Evolutionary conservation across 2,888 invertebrate species (phyloP).

Genomic region (Drosophila affinis): DNA sequence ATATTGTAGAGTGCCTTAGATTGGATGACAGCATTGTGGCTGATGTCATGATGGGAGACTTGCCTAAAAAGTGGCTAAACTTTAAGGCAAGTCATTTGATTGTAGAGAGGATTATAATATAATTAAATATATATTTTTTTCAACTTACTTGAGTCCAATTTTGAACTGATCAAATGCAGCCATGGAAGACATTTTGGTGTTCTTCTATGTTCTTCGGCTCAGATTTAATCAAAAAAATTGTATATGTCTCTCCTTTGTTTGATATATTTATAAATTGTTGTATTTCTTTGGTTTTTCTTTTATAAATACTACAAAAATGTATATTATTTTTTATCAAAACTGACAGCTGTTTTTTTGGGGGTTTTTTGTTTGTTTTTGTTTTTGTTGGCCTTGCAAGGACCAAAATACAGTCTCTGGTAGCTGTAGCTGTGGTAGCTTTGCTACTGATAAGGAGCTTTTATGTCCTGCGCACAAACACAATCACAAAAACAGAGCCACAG

Average conservation of each 20-base stretch:
- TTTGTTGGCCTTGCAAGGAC: slow-evolving; percentile 59
- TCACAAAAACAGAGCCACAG: slow-evolving; percentile 22
- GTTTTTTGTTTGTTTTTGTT: not conserved
- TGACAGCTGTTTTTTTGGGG: slow-evolving; percentile 54
- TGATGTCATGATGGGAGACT: slow-evolving; percentile 39
- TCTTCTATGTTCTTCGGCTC: slow-evolving; percentile 18
- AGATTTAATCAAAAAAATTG: slow-evolving; percentile 16
- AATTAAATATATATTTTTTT: not conserved
- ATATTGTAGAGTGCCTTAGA: slow-evolving; percentile 25
- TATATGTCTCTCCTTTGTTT: not conserved
- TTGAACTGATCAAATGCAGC: slow-evolving; percentile 82
- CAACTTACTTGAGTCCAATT: slow-evolving; percentile 82
- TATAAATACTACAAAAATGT: slow-evolving; percentile 32
- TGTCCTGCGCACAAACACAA: slow-evolving; percentile 64
- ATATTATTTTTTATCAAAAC: slow-evolving; percentile 8
- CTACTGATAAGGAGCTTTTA: slow-evolving; percentile 26
- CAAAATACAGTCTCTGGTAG: slow-evolving; percentile 15
- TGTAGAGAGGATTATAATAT: not conserved
- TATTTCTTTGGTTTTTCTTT: not conserved
- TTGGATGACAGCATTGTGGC: slow-evolving; percentile 44
- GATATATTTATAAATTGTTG: slow-evolving; percentile 4
- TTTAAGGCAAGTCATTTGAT: slow-evolving; percentile 7
- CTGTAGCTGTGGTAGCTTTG: not conserved
- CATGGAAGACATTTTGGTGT: slow-evolving; percentile 79
- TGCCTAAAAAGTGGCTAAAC: slow-evolving; percentile 11